Conservation (phyloP, 1,140 invertebrate genomes). For the Scaptomyza pallida region DNA sequence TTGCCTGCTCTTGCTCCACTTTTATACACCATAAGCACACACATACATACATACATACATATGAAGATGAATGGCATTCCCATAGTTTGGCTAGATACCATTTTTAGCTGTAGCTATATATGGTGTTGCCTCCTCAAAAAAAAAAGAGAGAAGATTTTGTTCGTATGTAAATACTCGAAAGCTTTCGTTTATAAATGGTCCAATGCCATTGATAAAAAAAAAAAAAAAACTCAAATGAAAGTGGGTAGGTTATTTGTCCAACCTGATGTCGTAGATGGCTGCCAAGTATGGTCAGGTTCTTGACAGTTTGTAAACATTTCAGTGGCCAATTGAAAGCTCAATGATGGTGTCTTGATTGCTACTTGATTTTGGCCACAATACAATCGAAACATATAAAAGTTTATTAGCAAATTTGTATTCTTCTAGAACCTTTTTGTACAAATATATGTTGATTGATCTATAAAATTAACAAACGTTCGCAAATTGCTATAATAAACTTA, state of each 20-base stretch:
- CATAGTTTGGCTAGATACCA: background rate
- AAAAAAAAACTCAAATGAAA: constrained; percentile 39
- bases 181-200: constrained; percentile 32
- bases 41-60: background rate
- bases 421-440: too few species aligned
- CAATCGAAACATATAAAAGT: background rate
- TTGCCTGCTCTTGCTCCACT: constrained; percentile 69
- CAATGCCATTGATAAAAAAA: constrained; percentile 63
- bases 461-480: background rate
- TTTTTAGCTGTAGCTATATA: constrained; percentile 21
- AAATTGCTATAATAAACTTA: background rate
- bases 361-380: constrained; percentile 46
- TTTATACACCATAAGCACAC: constrained; percentile 30
- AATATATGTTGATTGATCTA: background rate
- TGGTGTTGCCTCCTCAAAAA: constrained; percentile 4
- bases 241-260: constrained; percentile 41
- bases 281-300: constrained; percentile 41
- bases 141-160: background rate
- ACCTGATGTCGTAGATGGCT: constrained; percentile 4
- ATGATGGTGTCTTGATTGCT: constrained; percentile 48
- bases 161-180: background rate
- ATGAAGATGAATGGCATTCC: constrained; percentile 15
- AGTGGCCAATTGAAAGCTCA: constrained; percentile 57
- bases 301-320: constrained; percentile 58
- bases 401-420: background rate